Conservation (phyloP, 1,140 invertebrate genomes). For the Phenacoccus solenopsis region DNA sequence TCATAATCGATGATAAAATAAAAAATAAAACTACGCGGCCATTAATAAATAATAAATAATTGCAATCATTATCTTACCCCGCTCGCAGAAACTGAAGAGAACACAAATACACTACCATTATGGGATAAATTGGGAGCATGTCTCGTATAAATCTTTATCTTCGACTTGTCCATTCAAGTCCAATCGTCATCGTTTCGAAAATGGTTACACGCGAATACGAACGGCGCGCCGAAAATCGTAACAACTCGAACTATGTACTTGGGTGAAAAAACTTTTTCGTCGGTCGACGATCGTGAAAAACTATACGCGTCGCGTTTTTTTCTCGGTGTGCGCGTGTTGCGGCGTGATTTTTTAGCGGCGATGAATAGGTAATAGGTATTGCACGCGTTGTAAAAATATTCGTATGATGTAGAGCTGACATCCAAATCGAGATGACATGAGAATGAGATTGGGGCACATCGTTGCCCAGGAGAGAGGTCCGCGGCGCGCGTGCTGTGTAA, state of each 20-base stretch:
- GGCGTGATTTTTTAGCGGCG: no score
- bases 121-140: not conserved
- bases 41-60: no score
- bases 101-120: slow-evolving; percentile 10
- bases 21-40: no score
- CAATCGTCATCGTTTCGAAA: not conserved
- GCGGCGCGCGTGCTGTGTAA: slow-evolving; percentile 12
- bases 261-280: not conserved
- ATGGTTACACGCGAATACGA: not conserved
- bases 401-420: not conserved
- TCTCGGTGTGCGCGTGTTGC: no score
- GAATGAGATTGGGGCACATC: slow-evolving; percentile 7
- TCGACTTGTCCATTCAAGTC: not conserved
- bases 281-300: not conserved
- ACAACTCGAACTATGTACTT: no score
- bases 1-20: no score
- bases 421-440: slow-evolving; percentile 15
- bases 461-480: slow-evolving; percentile 9
- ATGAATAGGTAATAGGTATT: no score
- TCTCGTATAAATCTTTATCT: not conserved
- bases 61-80: slow-evolving; percentile 3
- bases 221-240: not conserved
- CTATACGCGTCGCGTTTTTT: not conserved
- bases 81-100: not conserved
- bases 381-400: no score